These are phyloP conservation scores for Scophthalmus maximus DNA, from an alignment of 2,113 vertebrate genomes.

Conservation along the genomic window DNA sequence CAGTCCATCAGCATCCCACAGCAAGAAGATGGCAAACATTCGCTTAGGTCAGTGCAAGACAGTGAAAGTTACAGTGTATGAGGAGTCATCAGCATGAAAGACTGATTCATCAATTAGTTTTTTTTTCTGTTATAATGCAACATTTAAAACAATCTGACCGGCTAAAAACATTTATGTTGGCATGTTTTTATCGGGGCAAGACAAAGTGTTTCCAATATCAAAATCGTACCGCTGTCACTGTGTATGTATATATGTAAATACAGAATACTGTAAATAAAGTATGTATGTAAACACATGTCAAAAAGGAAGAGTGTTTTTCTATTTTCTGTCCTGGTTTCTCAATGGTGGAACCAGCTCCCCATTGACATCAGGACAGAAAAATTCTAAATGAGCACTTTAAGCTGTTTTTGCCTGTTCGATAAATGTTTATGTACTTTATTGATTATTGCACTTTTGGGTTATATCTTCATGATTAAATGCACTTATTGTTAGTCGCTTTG, in stretches of 20 bases:
- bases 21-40: slow-evolving; percentile 76
- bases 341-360: too few relatives aligned
- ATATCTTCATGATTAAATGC: too few relatives aligned
- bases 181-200: neutral
- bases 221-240: slow-evolving; percentile 2
- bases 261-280: slow-evolving; percentile 45
- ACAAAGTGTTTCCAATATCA: neutral
- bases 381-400: too few relatives aligned
- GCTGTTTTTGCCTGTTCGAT: too few relatives aligned
- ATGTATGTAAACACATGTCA: too few relatives aligned
- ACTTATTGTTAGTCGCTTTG: too few relatives aligned
- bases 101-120: neutral
- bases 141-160: neutral
- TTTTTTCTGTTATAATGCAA: neutral
- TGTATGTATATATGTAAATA: slow-evolving; percentile 52
- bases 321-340: too few relatives aligned
- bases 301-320: too few relatives aligned
- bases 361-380: too few relatives aligned
- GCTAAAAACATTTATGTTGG: too few relatives aligned
- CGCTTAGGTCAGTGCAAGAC: slow-evolving; percentile 71
- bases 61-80: slow-evolving; percentile 21
- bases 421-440: too few relatives aligned
- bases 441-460: too few relatives aligned
- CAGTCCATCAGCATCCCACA: slow-evolving; percentile 62
- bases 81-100: slow-evolving; percentile 16